Conservation (phyloP, 2,113 vertebrate species). For the Galbula dea region DNA sequence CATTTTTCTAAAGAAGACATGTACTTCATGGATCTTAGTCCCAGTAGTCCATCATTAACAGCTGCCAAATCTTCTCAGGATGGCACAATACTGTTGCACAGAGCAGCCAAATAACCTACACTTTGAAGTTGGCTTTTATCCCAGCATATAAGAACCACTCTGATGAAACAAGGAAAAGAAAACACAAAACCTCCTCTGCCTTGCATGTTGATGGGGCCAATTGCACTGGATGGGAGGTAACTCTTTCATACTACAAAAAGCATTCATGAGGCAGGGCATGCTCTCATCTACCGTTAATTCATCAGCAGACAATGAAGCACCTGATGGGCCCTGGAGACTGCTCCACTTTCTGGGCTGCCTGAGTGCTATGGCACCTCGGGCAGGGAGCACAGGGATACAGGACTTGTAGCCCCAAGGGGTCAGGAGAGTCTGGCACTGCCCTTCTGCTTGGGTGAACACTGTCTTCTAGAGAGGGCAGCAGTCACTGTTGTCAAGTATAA, state of each 20-base stretch:
- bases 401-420: fast-evolving
- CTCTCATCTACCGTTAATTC: background rate
- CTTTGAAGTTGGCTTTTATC: background rate
- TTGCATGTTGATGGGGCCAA: background rate
- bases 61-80: background rate
- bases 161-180: background rate
- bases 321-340: fast-evolving
- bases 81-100: background rate
- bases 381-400: background rate
- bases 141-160: background rate
- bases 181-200: background rate
- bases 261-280: background rate
- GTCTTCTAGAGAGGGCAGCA: background rate
- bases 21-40: background rate
- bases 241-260: background rate
- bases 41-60: background rate
- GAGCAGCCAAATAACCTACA: background rate
- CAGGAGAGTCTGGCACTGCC: background rate
- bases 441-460: fast-evolving
- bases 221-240: fast-evolving
- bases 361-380: fast-evolving
- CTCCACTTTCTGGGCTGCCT: background rate
- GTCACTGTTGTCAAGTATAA: background rate
- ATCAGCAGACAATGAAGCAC: background rate
- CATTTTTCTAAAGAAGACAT: background rate